Evolutionary conservation across 2,888 invertebrate genomes (phyloP).

Genomic region (Papilio protenor): DNA sequence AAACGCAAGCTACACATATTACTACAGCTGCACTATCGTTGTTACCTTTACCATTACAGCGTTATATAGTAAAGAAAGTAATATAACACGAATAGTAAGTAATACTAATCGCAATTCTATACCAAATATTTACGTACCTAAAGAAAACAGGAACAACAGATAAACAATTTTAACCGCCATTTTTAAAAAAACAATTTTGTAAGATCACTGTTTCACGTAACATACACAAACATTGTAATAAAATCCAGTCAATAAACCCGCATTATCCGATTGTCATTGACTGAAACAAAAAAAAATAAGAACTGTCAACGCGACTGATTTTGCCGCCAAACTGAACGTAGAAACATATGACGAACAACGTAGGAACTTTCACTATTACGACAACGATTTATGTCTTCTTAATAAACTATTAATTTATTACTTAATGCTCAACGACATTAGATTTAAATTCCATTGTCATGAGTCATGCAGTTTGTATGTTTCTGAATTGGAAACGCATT

Average conservation of each 20-base stretch:
- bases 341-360: conserved; percentile 55
- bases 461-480: conserved; percentile 45
- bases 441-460: conserved; percentile 45
- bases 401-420: conserved; percentile 43
- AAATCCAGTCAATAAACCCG: conserved; percentile 14
- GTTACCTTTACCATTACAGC: not conserved
- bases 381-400: conserved; percentile 56
- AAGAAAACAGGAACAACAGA: conserved; percentile 53
- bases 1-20: not conserved
- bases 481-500: conserved; percentile 11
- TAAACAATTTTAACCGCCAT: conserved; percentile 47
- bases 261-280: conserved; percentile 30
- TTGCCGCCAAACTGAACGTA: conserved; percentile 77
- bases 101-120: conserved; percentile 40
- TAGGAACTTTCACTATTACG: conserved; percentile 60
- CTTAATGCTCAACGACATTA: conserved; percentile 41
- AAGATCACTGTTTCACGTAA: conserved; percentile 25
- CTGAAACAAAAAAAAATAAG: conserved; percentile 47
- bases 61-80: not conserved
- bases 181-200: conserved; percentile 40
- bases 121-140: conserved; percentile 47
- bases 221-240: conserved; percentile 32
- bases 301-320: conserved; percentile 60
- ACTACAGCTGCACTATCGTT: not conserved
- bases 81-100: not conserved